Base-by-base conservation (phyloP, 2,888 invertebrate genomes). In the Pogonocherus hispidulus region DNA sequence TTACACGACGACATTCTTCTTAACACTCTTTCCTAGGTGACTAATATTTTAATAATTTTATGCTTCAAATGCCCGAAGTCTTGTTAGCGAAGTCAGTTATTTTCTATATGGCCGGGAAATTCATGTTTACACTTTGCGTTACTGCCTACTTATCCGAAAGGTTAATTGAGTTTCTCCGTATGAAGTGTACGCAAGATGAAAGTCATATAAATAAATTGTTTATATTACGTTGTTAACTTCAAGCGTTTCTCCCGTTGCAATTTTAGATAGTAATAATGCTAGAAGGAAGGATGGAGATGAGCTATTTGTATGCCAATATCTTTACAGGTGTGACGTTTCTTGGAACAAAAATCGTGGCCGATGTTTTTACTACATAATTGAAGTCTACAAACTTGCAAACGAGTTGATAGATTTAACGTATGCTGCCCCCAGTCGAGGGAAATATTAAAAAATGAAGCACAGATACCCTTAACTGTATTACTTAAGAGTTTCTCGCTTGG, bases 1-100 rank as follows among this genome's bases (percentile, higher is more conserved):
- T 91, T 84, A 89, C 90, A 90, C 89, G 88, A 86, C 89, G 87
- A 86, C 84, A 87, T 86, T 77, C 67, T 73, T 69, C 44, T 23
- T 9, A 37, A 19, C 27, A 32, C 5, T 51, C 32, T 54, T 35
- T 6, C 14, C 11, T n/a, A n/a, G 16, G 6, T 32, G 16, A 27
- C 5, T 19, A 32, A 8, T 52, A 14, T 27, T 27, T n/a, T 9
- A 16, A 18, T 32, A 32, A 11, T 32, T 52, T 32, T 16, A 16
- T 11, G 16, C 8, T 32, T 16, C 0, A 16, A 2, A 11, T 16
- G 16, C 18, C 9, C 19, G 32, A 4, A 27, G 52, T 16, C 32
- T 32, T 0, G 22, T 22, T 49, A n/a, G 49, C 8, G 11, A 41
- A 41, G 41, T 41, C 41, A n/a, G 11, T 41, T 41, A 41, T 41